Base-by-base conservation (phyloP, 2,888 invertebrate species). In the Bruchidius siliquastri region DNA sequence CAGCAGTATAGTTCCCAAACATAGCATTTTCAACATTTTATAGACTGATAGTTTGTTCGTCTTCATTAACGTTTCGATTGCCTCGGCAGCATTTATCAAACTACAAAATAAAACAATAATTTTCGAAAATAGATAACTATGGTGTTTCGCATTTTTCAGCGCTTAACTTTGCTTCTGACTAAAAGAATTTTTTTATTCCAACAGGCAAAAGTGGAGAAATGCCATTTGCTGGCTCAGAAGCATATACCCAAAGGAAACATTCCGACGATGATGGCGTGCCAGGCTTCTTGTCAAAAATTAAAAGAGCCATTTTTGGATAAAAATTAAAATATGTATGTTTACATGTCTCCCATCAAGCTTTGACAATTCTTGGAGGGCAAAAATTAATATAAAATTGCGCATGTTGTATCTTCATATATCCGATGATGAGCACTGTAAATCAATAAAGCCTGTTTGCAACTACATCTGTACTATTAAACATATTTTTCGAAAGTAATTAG, bases 241-340 rank as follows among this genome's bases (percentile, higher is more conserved):
- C 84, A 78, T 84, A 88, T 86, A 86, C 88, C 83, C 86, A 87
- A 86, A 85, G 86, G 84, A 86, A 86, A 82, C 85, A 85, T 80
- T 83, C 85, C 71, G 84, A 85, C 79, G 83, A 85, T 78, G 86
- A 86, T 77, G 49, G 49, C 18, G 49, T 49, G 1, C 85, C 87
- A 74, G 88, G 90, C 79, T 80, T 91, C 72, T 86, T 91, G 79
- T 84, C 82, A 80, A 90, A 89, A 86, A 89, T 91, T 81, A 91
- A 91, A 86, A 88, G 85, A 81, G 90, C 90, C 30, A 88, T 91
- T 80, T 90, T 91, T 83, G 90, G 91, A 82, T 90, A 87, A 86
- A 71, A 18, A 18, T 6, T 26, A 20, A 49, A 73, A 68, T 21
- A 68, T 68, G 21, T 21, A 68, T 13, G 68, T 21, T 21, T 68